A percentile compares a stretch with the other conserved stretches of the same genome.
Conservation (phyloP, 2,888 invertebrate genomes). For the Napeogenes sylphis region DNA sequence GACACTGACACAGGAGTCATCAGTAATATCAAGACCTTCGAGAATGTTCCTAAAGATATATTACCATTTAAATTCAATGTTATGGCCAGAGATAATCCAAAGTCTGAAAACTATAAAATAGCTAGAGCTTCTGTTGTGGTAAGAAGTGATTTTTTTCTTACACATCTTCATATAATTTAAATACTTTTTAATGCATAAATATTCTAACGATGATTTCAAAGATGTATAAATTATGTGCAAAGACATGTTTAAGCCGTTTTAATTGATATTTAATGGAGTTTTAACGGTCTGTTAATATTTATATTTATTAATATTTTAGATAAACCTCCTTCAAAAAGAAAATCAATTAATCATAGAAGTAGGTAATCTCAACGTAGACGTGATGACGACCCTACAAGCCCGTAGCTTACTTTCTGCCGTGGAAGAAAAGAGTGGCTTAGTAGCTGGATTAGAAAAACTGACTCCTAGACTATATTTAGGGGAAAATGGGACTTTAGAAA, state of each 20-base stretch:
- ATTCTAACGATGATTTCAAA: neutral
- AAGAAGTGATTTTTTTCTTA: constrained; percentile 39
- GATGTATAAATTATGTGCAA: too few relatives aligned
- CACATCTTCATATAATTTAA: neutral
- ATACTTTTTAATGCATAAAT: neutral
- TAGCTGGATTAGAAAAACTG: constrained; percentile 90
- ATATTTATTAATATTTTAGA: constrained; percentile 56
- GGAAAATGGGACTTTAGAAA: constrained; percentile 86
- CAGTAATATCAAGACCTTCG: constrained; percentile 84
- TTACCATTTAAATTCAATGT: constrained; percentile 87
- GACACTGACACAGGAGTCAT: constrained; percentile 86
- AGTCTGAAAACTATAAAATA: constrained; percentile 78
- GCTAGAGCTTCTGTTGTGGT: constrained; percentile 82
- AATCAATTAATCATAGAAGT: constrained; percentile 89
- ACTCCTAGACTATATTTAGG: constrained; percentile 85
- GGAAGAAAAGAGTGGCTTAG: constrained; percentile 84
- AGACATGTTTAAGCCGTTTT: too few relatives aligned
- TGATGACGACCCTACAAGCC: constrained; percentile 66
- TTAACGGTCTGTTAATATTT: too few relatives aligned
- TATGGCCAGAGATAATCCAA: constrained; percentile 86
- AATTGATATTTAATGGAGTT: too few relatives aligned
- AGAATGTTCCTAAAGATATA: constrained; percentile 78
- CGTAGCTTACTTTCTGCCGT: constrained; percentile 77
- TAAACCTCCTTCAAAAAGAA: constrained; percentile 86
- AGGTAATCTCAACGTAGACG: constrained; percentile 84